A percentile compares a stretch with the other conserved stretches of the same genome.
Evolutionary conservation across 1,140 invertebrate genomes (phyloP).

Genomic region (Laupala kohalensis): DNA sequence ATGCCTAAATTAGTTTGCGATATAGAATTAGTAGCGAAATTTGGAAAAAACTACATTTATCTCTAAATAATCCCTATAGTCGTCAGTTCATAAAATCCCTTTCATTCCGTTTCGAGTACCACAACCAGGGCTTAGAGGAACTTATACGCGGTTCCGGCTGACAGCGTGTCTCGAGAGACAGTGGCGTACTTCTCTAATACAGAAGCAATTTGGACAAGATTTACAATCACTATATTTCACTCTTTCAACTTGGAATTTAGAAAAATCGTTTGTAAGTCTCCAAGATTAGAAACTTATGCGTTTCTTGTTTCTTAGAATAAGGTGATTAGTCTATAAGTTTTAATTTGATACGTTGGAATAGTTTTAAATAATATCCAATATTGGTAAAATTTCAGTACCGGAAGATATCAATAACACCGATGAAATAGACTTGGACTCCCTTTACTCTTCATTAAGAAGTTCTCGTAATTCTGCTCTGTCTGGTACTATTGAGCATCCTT

Average conservation of each 20-base stretch:
- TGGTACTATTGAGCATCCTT: slow-evolving; percentile 31
- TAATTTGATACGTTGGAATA: background rate
- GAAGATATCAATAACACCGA: background rate
- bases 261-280: background rate
- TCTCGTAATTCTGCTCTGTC: background rate
- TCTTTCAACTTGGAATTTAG: background rate
- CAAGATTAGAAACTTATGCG: background rate
- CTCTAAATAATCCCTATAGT: no score
- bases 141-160: no score
- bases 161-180: no score
- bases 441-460: background rate
- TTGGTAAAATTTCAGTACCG: background rate
- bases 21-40: no score
- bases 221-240: background rate
- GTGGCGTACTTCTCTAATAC: no score
- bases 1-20: no score
- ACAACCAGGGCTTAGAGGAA: no score
- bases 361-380: background rate
- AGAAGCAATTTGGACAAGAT: no score
- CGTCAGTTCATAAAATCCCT: no score
- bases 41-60: no score
- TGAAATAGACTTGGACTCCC: background rate
- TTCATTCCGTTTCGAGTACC: no score
- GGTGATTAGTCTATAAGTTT: no score
- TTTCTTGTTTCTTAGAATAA: background rate